A percentile compares a stretch with the other conserved stretches of the same genome.
Conservation (phyloP, 1,140 invertebrate species). For the Ruditapes philippinarum region DNA sequence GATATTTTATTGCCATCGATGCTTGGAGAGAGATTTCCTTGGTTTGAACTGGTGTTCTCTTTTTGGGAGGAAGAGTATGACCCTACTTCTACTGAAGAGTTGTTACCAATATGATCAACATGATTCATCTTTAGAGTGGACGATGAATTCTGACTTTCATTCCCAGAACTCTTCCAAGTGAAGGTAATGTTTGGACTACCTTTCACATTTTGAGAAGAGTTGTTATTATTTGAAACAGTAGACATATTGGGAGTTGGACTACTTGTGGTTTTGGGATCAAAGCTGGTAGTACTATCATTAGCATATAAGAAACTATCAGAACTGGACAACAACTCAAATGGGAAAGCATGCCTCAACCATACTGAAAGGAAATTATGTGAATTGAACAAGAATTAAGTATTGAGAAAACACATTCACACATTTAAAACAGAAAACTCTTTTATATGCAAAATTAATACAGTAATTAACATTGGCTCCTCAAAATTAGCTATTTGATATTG, state of each 20-base stretch:
- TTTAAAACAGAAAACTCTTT: no score
- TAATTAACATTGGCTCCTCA: no score
- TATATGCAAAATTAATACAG: no score
- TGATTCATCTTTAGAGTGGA: neutral
- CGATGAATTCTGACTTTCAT: neutral
- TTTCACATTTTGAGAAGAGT: neutral
- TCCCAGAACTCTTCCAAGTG: neutral
- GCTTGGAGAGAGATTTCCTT: constrained; percentile 4
- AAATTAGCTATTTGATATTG: no score
- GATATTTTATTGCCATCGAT: neutral
- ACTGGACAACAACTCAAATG: constrained; percentile 57
- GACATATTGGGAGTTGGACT: constrained; percentile 36
- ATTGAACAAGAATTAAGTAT: neutral
- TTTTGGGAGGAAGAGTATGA: constrained; percentile 50
- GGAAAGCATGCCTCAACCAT: constrained; percentile 49
- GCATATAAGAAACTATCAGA: constrained; percentile 35
- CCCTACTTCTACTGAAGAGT: constrained; percentile 21
- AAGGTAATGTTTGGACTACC: neutral
- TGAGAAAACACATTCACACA: no score
- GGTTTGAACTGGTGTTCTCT: neutral
- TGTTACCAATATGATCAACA: neutral
- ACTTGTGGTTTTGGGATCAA: constrained; percentile 31
- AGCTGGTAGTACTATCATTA: neutral
- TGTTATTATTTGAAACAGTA: neutral
- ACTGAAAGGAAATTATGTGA: constrained; percentile 44